Conservation (phyloP, 1,140 invertebrate species). For the Platorchestia sp. region DNA sequence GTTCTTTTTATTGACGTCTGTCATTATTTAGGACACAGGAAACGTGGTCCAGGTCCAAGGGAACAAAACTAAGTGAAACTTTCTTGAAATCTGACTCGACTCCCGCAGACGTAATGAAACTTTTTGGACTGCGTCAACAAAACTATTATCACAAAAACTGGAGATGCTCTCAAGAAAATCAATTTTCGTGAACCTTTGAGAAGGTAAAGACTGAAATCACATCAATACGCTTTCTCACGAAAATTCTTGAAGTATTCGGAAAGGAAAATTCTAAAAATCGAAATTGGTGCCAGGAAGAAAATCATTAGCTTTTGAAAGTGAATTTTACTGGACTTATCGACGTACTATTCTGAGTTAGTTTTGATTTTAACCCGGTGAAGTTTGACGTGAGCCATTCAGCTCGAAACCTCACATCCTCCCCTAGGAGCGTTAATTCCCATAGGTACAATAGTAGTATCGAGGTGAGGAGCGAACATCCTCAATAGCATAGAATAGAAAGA, state of each 20-base stretch:
- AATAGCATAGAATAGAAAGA: no score
- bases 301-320: no score
- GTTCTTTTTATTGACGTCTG: constrained; percentile 41
- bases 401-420: no score
- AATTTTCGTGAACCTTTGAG: neutral
- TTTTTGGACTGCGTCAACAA: neutral
- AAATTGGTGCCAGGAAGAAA: no score
- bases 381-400: no score
- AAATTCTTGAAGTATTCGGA: neutral
- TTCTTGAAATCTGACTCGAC: constrained; percentile 9
- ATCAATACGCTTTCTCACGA: neutral
- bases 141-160: neutral
- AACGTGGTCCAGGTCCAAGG: constrained; percentile 18
- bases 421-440: no score
- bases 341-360: no score
- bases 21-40: constrained; percentile 44
- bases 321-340: no score
- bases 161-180: neutral
- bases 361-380: no score
- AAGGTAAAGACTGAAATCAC: neutral
- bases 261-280: no score
- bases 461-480: no score
- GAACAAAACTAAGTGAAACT: constrained; percentile 18
- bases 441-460: no score
- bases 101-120: neutral